phyloP scores from a whole-genome alignment of 1,140 invertebrate genomes.

The Drosophila sproati region DNA sequence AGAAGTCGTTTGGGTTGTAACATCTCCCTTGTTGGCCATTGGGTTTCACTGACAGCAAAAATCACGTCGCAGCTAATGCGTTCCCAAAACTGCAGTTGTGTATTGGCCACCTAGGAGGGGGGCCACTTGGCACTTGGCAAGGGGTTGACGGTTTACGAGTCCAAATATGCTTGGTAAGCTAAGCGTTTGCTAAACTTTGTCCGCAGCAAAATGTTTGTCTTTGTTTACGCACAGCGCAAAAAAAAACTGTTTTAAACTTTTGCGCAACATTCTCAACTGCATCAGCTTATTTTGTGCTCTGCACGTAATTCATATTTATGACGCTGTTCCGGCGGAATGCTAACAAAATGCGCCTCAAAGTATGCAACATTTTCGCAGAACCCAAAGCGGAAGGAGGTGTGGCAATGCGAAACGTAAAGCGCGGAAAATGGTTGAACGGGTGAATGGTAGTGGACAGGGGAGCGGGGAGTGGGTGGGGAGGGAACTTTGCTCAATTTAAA shows the following conservation, averaged over 20 bases:
- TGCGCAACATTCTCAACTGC: conserved; percentile 49
- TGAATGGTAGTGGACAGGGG: background rate
- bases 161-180: conserved; percentile 19
- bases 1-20: conserved; percentile 10
- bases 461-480: background rate
- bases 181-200: conserved; percentile 54
- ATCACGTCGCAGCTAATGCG: conserved; percentile 68
- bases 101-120: conserved; percentile 59
- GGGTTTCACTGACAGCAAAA: conserved; percentile 54
- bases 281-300: conserved; percentile 30
- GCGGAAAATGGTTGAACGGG: conserved; percentile 11
- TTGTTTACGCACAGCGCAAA: conserved; percentile 24
- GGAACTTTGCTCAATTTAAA: conserved; percentile 77
- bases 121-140: background rate
- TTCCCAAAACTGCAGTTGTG: conserved; percentile 70
- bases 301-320: conserved; percentile 77
- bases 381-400: background rate
- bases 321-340: conserved; percentile 37
- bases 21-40: conserved; percentile 29
- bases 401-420: conserved; percentile 5
- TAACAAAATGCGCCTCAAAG: conserved; percentile 45
- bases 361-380: conserved; percentile 44
- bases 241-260: conserved; percentile 76
- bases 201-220: conserved; percentile 47
- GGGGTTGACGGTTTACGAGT: conserved; percentile 45